A percentile compares a stretch with the other conserved stretches of the same genome.
Conservation (phyloP, 92 coral and sea anemone species). For the Montipora capitata region DNA sequence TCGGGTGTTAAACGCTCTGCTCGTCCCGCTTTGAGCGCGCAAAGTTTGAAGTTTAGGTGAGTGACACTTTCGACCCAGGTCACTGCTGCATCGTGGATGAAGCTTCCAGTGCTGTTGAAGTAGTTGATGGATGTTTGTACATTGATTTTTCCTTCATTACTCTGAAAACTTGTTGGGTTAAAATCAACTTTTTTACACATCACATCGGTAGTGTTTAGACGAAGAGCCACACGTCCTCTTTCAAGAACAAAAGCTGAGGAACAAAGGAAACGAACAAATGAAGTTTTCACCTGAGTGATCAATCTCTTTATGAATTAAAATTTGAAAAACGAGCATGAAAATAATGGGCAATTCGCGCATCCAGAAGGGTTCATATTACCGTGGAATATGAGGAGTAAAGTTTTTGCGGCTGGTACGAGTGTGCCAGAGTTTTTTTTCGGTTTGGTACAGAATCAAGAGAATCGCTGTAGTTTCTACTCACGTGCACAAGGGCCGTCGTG, state of each 20-base stretch:
- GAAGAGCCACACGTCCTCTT: constrained; percentile 82
- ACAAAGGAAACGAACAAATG: not conserved
- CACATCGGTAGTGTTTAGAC: constrained; percentile 75
- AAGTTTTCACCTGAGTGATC: too few species aligned
- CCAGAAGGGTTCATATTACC: too few species aligned
- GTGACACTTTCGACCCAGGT: constrained; percentile 81
- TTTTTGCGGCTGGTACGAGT: not conserved
- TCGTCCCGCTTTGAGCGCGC: constrained; percentile 87
- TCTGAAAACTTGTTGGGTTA: constrained; percentile 8
- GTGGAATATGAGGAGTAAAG: too few species aligned
- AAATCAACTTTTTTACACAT: constrained; percentile 69
- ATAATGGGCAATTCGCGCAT: too few species aligned
- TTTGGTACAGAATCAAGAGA: not conserved
- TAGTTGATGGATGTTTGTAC: constrained; percentile 78
- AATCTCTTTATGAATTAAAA: too few species aligned
- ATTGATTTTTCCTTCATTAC: constrained; percentile 35
- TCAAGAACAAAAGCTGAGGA: constrained; percentile 70
- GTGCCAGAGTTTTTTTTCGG: not conserved
- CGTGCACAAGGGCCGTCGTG: constrained; percentile 82
- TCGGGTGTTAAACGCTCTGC: constrained; percentile 80
- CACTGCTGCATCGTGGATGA: constrained; percentile 79
- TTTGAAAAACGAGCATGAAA: too few species aligned
- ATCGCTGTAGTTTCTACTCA: not conserved
- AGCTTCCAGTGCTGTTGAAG: constrained; percentile 64
- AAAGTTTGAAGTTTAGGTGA: constrained; percentile 64